Conservation (phyloP, 2,888 invertebrate genomes). For the Mythimna vitellina region DNA sequence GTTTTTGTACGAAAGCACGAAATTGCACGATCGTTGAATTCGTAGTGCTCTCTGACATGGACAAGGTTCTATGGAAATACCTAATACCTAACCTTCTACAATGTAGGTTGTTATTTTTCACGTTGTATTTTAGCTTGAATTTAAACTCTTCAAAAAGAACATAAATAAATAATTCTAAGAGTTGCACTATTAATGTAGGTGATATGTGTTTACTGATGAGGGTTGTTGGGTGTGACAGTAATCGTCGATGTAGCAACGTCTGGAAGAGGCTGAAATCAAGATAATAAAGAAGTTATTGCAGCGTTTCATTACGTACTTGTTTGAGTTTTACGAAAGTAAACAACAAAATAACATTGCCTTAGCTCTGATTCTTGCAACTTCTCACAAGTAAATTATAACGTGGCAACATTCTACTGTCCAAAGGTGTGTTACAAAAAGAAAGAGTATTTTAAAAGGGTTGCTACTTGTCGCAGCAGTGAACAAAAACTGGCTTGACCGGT, state of each 20-base stretch:
- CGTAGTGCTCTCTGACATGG: not conserved
- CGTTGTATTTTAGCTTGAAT: not conserved
- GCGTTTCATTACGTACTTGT: not conserved
- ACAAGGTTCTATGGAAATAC: not conserved
- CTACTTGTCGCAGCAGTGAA: conserved; percentile 33
- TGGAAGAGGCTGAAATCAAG: not conserved
- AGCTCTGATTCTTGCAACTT: not conserved
- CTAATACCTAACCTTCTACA: not conserved
- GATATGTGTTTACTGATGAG: too few species aligned
- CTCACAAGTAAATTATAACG: conserved; percentile 12
- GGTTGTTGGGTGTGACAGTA: too few species aligned
- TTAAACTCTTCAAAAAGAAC: not conserved
- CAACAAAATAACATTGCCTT: not conserved
- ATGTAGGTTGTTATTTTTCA: too few species aligned
- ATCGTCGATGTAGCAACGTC: not conserved
- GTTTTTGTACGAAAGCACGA: too few species aligned
- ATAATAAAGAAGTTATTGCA: not conserved
- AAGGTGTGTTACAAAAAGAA: conserved; percentile 26
- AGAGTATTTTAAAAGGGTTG: conserved; percentile 27
- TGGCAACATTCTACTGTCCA: conserved; percentile 14
- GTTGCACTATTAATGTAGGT: too few species aligned
- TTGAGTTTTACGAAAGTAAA: not conserved
- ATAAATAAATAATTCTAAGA: too few species aligned
- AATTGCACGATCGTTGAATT: not conserved
- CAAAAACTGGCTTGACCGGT: conserved; percentile 52